Base-by-base conservation (phyloP, 2,888 invertebrate genomes). In the Drosophila imparisetae region DNA sequence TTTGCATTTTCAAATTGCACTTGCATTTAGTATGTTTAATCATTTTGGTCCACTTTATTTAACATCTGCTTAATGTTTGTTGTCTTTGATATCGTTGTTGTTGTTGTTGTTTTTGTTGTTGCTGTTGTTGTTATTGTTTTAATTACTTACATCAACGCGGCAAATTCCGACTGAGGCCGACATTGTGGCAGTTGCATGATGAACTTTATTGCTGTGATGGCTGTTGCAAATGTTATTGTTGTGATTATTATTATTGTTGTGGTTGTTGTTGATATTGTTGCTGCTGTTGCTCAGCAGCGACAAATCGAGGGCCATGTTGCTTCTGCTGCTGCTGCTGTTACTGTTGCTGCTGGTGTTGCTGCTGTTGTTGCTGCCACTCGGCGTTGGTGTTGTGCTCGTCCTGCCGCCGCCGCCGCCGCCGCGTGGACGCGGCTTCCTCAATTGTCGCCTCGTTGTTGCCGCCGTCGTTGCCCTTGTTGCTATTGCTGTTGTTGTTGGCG, bases 91-190 rank as follows among this genome's bases (percentile, higher is more conserved):
- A 21, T 42, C 40, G 15, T 38, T 52, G 18, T 52, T 36, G 45
- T 49, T 50, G 4, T 13, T 18, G 21, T 42, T 49, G n/a, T 54
- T 34, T 4, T n/a, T 40, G 52, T 21, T 65, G 40, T 8, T 18
- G 15, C 11, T 50, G 5, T 45, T 36, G 24, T 58, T 58, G 4
- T 45, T 34, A 2, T 64, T 54, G 21, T 45, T 63, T 1, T 60
- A 49, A 27, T 69, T 88, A 91, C 91, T 91, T 91, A 91, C 91
- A 87, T 91, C 91, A 75, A 91, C 86, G 83, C 92, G 91, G 90
- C 89, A 91, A 69, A 91, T 86, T 78, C 91, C 91, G 72, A 91
- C 81, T 66, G 89, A 88, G 66, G 86, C 66, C 72, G 91, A 90
- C 42, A 79, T 63, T 40, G 74, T 64, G 15, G 45, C 59, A 15